phyloP scores from a whole-genome alignment of 2,113 vertebrate genomes.

The Megalops atlanticus region DNA sequence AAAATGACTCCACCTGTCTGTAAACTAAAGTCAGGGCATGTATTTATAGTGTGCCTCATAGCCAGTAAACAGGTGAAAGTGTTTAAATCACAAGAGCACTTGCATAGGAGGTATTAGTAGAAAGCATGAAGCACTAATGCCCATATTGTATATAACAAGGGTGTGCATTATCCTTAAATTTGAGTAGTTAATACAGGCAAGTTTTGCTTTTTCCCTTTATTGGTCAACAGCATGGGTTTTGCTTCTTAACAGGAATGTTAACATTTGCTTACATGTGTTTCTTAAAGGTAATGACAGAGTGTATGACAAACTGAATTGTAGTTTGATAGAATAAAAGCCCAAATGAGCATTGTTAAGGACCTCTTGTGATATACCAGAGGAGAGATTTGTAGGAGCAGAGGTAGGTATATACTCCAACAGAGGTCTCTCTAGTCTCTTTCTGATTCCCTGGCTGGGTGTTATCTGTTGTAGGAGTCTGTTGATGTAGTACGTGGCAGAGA shows the following conservation, averaged over 20 bases:
- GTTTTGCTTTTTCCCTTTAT: too few relatives aligned
- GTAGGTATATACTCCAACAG: not conserved
- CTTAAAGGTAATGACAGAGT: too few relatives aligned
- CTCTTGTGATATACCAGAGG: not conserved
- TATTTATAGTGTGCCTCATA: not conserved
- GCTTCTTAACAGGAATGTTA: too few relatives aligned
- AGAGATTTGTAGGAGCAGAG: not conserved
- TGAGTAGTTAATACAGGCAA: too few relatives aligned
- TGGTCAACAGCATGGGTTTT: too few relatives aligned
- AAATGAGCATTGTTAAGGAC: not conserved
- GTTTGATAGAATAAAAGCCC: not conserved
- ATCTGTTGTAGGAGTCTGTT: not conserved
- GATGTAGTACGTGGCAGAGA: conserved; percentile 50
- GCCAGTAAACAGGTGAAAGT: not conserved
- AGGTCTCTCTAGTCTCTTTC: conserved; percentile 7
- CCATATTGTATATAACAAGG: not conserved
- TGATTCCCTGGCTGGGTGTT: conserved; percentile 12
- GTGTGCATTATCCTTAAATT: not conserved
- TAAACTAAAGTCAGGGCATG: not conserved
- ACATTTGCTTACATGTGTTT: too few relatives aligned
- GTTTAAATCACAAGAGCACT: not conserved
- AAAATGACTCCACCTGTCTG: not conserved
- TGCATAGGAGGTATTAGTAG: not conserved
- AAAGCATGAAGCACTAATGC: not conserved
- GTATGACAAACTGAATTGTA: too few relatives aligned